A percentile compares a stretch with the other conserved stretches of the same genome.
These are phyloP conservation scores for Lophius americanus DNA, from an alignment of 2,797 vertebrate species.

Conservation along the genomic window DNA sequence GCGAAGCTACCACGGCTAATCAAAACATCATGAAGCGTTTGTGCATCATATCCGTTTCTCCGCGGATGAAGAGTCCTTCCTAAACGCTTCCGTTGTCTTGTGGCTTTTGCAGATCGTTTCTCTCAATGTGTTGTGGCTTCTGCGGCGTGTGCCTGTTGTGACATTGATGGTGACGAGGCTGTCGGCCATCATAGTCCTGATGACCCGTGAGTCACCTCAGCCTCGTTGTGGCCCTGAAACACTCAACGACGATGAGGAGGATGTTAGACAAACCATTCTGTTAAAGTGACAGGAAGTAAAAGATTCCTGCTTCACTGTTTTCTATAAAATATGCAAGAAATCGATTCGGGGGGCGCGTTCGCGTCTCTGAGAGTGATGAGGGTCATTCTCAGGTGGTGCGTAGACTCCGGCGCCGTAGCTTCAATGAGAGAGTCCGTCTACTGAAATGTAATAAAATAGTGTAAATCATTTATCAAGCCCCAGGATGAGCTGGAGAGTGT, in stretches of 20 bases:
- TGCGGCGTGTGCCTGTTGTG: too few species aligned
- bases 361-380: conserved; percentile 4
- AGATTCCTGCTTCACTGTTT: neutral
- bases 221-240: conserved; percentile 52
- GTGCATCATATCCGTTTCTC: too few species aligned
- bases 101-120: too few species aligned
- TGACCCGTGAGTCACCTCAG: conserved; percentile 53
- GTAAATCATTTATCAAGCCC: too few species aligned
- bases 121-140: too few species aligned
- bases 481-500: too few species aligned
- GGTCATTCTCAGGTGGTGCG: too few species aligned
- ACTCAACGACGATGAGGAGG: conserved; percentile 51
- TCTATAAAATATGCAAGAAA: conserved; percentile 34
- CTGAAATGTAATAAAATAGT: neutral
- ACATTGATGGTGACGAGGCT: conserved; percentile 20
- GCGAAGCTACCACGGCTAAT: too few species aligned
- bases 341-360: conserved; percentile 27
- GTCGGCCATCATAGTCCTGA: conserved; percentile 30
- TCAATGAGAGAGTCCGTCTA: neutral
- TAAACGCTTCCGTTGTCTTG: too few species aligned
- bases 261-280: conserved; percentile 51
- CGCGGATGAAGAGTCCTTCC: too few species aligned
- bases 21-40: too few species aligned
- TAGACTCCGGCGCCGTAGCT: neutral
- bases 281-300: conserved; percentile 40